These are phyloP conservation scores for Astyanax mexicanus DNA, from an alignment of 2,797 vertebrate species.

Conservation along the genomic window DNA sequence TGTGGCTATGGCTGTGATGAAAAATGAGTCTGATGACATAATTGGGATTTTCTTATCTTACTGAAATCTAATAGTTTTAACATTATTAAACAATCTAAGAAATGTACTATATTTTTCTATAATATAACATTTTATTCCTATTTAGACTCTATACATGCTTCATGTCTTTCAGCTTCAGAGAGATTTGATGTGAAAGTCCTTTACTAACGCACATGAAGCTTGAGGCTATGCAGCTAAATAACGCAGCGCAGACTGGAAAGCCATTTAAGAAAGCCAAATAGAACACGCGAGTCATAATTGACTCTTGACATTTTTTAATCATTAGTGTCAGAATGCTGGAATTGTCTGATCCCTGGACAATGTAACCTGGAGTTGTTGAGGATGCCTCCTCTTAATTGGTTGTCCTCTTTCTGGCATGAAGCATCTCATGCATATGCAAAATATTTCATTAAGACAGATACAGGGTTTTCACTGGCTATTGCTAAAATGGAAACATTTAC, in stretches of 20 bases:
- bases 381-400: conserved; percentile 71
- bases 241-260: conserved; percentile 67
- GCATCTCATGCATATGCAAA: conserved; percentile 57
- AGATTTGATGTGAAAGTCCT: conserved; percentile 47
- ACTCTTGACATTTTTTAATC: conserved; percentile 77
- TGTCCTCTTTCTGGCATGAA: conserved; percentile 54
- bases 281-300: conserved; percentile 78
- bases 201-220: conserved; percentile 73
- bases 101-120: neutral
- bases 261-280: conserved; percentile 71
- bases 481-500: conserved; percentile 27
- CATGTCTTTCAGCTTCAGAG: neutral
- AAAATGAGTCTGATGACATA: neutral
- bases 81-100: conserved; percentile 17
- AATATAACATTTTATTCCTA: neutral
- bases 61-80: neutral
- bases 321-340: conserved; percentile 71
- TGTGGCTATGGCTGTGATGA: conserved; percentile 38
- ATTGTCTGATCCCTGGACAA: conserved; percentile 72
- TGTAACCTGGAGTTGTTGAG: conserved; percentile 72
- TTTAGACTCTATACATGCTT: neutral
- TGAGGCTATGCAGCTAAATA: conserved; percentile 72
- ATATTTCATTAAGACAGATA: conserved; percentile 39
- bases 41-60: neutral
- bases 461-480: conserved; percentile 22